Evolutionary conservation across 2,797 vertebrate species (phyloP).

Genomic region (Pteropus rufus): DNA sequence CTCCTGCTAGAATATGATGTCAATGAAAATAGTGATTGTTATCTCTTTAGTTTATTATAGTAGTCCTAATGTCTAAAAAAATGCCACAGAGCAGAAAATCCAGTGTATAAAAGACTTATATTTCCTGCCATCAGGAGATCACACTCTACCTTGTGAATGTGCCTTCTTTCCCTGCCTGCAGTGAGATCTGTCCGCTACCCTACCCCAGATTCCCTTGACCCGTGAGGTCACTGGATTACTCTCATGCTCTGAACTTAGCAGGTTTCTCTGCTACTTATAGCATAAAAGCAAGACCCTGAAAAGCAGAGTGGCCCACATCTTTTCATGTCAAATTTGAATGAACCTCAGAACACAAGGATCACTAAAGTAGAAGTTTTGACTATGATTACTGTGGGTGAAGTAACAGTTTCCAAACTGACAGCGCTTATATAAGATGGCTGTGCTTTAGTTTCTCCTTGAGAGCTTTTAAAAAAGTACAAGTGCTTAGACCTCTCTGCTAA

Average conservation of each 20-base stretch:
- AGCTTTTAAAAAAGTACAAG: neutral
- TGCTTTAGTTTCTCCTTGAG: neutral
- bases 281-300: neutral
- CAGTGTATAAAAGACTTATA: neutral
- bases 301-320: neutral
- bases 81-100: neutral
- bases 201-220: neutral
- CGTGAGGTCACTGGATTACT: neutral
- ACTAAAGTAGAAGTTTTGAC: neutral
- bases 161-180: neutral
- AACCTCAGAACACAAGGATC: neutral
- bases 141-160: neutral
- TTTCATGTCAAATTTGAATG: neutral
- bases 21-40: neutral
- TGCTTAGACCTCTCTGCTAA: neutral
- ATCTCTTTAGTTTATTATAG: neutral
- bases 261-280: neutral
- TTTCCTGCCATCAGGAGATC: neutral
- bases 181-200: too few species aligned
- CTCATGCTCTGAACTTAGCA: neutral
- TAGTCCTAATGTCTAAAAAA: neutral
- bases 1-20: neutral
- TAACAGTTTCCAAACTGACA: neutral
- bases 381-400: neutral
- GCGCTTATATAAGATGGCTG: neutral